Base-by-base conservation (phyloP, 2,888 invertebrate genomes). In the Scaptodrosophila latifasciaeformis region DNA sequence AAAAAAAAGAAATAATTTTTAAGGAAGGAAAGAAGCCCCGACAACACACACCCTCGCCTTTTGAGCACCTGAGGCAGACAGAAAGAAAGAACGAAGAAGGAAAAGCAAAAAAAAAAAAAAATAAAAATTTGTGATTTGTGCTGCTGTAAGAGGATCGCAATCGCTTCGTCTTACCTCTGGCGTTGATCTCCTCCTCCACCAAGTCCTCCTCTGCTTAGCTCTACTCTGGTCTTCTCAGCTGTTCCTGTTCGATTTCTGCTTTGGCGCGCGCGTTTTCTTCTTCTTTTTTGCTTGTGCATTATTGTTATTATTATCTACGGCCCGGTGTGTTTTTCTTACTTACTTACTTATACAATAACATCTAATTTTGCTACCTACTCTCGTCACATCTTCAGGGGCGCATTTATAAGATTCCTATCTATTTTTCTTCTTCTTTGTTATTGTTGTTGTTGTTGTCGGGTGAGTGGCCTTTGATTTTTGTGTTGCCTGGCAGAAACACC, bases 251-350 rank as follows among this genome's bases (percentile, higher is more conserved):
- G n/a, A 6, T 31, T 45, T 27, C 45, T 34, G 42, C 21, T 47
- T 54, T 76, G 65, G 77, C 64, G 78, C 82, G 69, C 62, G 81
- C 65, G 65, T 53, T 59, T 56, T 57, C 63, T 1, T 15, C 34
- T 40, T 13, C 13, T 15, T 18, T 62, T 50, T 46, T 59, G 59
- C 59, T 56, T 51, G 34, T 42, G 61, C 66, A 61, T 77, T 62
- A 81, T 74, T 74, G 76, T 74, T 64, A 61, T 77, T 62, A 81
- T 74, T 74, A 79, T 74, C 80, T 60, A 81, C 82, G 82, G 77
- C 82, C 77, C 81, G 77, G 82, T 78, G 77, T 76, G 79, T 67
- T 75, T 77, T 60, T 56, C 70, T 69, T 68, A 18, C 35, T 48
- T 48, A 9, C 30, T 18, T 30, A 39, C 21, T 50, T 59, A 78